A percentile compares a stretch with the other conserved stretches of the same genome.
Evolutionary conservation across 2,888 invertebrate species (phyloP).

Genomic region (Plagodis pulveraria): DNA sequence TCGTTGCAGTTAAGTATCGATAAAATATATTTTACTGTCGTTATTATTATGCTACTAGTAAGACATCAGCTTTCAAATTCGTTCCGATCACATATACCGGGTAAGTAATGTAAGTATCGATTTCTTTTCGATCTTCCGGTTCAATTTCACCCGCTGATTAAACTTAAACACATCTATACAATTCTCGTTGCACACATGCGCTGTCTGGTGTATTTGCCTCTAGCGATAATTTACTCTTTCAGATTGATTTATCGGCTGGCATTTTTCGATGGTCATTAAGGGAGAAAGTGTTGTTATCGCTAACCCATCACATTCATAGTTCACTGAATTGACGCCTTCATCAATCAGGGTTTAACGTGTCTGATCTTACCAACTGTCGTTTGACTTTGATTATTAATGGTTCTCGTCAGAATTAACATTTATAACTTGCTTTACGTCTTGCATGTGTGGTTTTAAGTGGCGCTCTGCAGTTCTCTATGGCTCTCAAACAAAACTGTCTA

Average conservation of each 20-base stretch:
- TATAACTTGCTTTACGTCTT: slow-evolving; percentile 17
- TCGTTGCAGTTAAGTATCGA: slow-evolving; percentile 34
- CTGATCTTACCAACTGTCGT: slow-evolving; percentile 18
- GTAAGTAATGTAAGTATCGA: slow-evolving; percentile 49
- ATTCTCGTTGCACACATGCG: slow-evolving; percentile 45
- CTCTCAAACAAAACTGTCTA: slow-evolving; percentile 29
- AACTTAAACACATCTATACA: slow-evolving; percentile 52
- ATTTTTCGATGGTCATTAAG: slow-evolving; percentile 58
- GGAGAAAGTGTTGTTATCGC: slow-evolving; percentile 65
- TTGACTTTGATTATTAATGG: slow-evolving; percentile 21
- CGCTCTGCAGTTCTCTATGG: slow-evolving; percentile 21
- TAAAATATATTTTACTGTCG: slow-evolving; percentile 47
- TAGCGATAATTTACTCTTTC: slow-evolving; percentile 62
- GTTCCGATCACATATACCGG: slow-evolving; percentile 52
- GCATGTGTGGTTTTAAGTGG: slow-evolving; percentile 18
- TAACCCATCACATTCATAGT: slow-evolving; percentile 57
- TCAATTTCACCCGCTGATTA: slow-evolving; percentile 66
- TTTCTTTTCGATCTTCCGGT: slow-evolving; percentile 74
- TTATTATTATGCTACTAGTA: slow-evolving; percentile 42
- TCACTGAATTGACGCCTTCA: slow-evolving; percentile 56
- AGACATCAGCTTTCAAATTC: slow-evolving; percentile 59
- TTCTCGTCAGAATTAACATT: slow-evolving; percentile 19
- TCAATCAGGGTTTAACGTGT: slow-evolving; percentile 52
- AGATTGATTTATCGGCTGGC: slow-evolving; percentile 58
- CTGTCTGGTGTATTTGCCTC: slow-evolving; percentile 43